Evolutionary conservation across 2,113 vertebrate species (phyloP), one percentile per base, ranked within the genome.

Genomic region (Odontesthes bonariensis): DNA sequence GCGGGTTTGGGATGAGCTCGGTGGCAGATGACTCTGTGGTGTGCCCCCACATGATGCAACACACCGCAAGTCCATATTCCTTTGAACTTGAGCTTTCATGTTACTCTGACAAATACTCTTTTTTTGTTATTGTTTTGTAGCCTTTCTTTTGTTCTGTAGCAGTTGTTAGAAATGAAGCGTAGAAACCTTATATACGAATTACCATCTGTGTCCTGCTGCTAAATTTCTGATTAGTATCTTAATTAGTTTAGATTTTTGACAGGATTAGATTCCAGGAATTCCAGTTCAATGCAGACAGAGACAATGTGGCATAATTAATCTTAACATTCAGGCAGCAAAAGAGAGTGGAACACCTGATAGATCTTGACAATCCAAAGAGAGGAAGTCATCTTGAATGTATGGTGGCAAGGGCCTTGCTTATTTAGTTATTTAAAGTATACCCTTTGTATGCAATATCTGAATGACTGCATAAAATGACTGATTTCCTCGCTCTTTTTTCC

Each of bases 21-120:
- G 69, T 73, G 86, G 82, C 74, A 85, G 87, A 87, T 85, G 79
- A 91, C 71, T 92, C 74, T 59, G 79, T 82, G 70, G 80, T 84
- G 85, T 86, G 83, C 85, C 86, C 82, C 85, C 44, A 87, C 86
- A 92, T 95, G 94, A 95, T 93, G 94, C 92, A 95, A 95, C 68
- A 63, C 77, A 60, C 86, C 70, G 94, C 92, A 94, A 94, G 92
- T 87, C 83, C 77, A 55, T 77, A 75, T 85, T 86, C 81, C 90
- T 95, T 94, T 95, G 93, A 95, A 93, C 93, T 85, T 51, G 27
- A 75, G 78, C 85, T 94, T 92, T 93, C 79, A 92, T 91, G 92
- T 88, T 83, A 81, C 83, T 89, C 91, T 73, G 78, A 79, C 89
- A 89, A 90, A 91, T 83, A 87, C 87, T 79, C 49, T 67, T 72